A percentile compares a stretch with the other conserved stretches of the same genome.
phyloP scores from a whole-genome alignment of 2,113 vertebrate genomes.

The Calidris pygmaea region DNA sequence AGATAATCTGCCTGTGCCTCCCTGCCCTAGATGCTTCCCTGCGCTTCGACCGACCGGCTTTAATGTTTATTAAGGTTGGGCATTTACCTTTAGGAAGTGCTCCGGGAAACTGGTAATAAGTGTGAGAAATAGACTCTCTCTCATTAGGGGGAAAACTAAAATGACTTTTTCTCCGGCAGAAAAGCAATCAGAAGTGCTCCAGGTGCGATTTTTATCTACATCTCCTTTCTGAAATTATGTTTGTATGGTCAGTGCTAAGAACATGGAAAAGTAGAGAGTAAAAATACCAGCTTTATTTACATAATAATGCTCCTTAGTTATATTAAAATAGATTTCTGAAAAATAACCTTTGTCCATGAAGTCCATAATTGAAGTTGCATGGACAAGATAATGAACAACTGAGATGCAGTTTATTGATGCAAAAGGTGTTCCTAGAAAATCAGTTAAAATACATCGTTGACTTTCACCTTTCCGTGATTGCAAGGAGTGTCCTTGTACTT shows the following conservation, averaged over 20 bases:
- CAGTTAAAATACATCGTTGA: background rate
- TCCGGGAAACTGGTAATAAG: background rate
- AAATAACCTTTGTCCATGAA: background rate
- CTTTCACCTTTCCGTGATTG: background rate
- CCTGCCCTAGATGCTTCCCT: background rate
- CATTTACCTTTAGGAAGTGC: background rate
- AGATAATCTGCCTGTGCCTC: accelerated
- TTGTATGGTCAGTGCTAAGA: background rate
- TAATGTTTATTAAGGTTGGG: background rate
- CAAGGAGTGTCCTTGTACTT: background rate
- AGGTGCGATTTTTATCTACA: background rate
- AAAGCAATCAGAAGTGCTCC: background rate
- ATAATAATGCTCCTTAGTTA: background rate
- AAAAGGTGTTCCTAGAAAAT: background rate
- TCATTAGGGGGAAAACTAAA: background rate
- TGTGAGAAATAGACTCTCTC: background rate
- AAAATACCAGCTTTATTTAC: background rate
- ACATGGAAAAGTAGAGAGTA: background rate
- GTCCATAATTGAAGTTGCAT: background rate
- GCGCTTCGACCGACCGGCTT: accelerated
- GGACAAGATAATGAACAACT: background rate
- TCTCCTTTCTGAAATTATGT: background rate
- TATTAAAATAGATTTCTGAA: background rate
- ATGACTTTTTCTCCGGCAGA: background rate
- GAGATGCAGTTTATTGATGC: background rate